Conservation (phyloP, 2,888 invertebrate genomes). For the Gymnoscelis rufifasciata region DNA sequence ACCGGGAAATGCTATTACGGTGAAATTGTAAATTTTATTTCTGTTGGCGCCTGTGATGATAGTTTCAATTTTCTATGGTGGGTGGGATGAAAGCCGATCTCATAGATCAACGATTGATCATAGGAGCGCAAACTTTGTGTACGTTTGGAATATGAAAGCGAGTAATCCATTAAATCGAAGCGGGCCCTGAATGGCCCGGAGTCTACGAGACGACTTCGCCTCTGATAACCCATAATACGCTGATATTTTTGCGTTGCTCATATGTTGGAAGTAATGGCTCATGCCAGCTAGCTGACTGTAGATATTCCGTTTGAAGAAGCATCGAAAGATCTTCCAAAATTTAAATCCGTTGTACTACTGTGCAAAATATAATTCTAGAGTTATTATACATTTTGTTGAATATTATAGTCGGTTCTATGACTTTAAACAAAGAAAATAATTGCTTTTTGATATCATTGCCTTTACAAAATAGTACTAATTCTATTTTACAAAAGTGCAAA, state of each 20-base stretch:
- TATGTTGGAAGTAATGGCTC: conserved; percentile 78
- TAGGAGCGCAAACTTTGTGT: conserved; percentile 65
- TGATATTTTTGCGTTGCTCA: conserved; percentile 79
- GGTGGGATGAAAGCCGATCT: conserved; percentile 28
- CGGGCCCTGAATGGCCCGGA: conserved; percentile 63
- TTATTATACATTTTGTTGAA: no score
- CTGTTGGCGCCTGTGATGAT: conserved; percentile 27
- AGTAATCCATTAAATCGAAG: conserved; percentile 73
- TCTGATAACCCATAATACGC: conserved; percentile 78
- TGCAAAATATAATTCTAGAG: no score
- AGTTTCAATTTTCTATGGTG: conserved; percentile 31
- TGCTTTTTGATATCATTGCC: no score
- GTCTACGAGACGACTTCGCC: conserved; percentile 64
- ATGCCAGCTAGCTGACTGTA: conserved; percentile 45
- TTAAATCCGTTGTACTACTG: no score
- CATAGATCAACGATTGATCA: conserved; percentile 65
- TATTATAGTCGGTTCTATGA: no score
- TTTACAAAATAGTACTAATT: no score
- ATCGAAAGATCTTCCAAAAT: no score
- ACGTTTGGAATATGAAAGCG: conserved; percentile 72
- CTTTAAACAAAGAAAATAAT: no score
- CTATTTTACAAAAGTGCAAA: no score
- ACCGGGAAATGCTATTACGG: conserved; percentile 63
- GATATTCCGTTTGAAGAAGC: conserved; percentile 33
- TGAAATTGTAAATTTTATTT: conserved; percentile 59